Base-by-base conservation (phyloP, 1,140 invertebrate genomes). In the Sinonovacula constricta region DNA sequence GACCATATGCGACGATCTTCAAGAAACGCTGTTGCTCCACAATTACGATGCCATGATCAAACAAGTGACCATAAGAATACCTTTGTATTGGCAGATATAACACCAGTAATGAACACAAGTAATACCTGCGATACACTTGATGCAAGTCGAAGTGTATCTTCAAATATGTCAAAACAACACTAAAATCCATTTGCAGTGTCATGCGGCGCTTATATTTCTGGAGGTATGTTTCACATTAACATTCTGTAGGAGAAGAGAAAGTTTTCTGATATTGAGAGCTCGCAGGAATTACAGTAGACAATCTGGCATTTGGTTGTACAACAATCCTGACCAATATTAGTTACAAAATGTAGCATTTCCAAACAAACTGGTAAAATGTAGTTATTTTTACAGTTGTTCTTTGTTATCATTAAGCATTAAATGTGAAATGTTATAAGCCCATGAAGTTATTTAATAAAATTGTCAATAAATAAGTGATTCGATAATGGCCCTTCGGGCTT, bases 191-290 rank as follows among this genome's bases (percentile, higher is more conserved):
- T 67, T 67, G 26, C 34, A 31, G 34, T 76, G 53, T 53, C 67
- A n/a, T 76, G 63, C 59, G 62, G 72, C 31, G 62, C 72, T 49
- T 30, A 63, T 49, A 49, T 76, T 5, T 57, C 49, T 76, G 62
- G 51, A 18, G 63, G 62, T 24, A 49, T 28, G 57, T 31, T 76
- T 28, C 66, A 76, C 34, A 30, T 76, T 57, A 49, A 66, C 33
- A 67, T 67, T 67, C 33, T 66, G 22, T 75, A 59, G 39, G 71
- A 34, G 51, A 65, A 75, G 28, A 75, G 30, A n/a, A 65, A 75
- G 28, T 74, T 66, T 66, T 66, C 34, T 26, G 63, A 49, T 51
- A n/a, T 74, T 63, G 57, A 33, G 45, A 57, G 53, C 68, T 70
- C 68, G 45, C 67, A 69, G 4, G 68, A 70, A 70, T 59, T 45